Percentiles rank a stretch among this genome's conserved stretches.
phyloP scores from a whole-genome alignment of 2,888 invertebrate genomes.

The Selenia dentaria region DNA sequence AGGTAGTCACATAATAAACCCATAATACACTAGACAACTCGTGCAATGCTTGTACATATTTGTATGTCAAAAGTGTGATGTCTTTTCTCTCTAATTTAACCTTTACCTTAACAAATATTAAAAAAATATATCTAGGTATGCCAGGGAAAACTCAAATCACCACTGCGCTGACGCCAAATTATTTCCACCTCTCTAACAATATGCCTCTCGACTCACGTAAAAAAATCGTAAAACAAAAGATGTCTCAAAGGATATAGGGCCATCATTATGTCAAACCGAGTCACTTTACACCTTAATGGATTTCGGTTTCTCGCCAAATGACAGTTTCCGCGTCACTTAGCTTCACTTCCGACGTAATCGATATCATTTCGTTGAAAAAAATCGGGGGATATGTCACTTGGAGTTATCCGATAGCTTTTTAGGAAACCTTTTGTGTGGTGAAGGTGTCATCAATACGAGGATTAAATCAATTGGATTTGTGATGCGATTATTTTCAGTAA shows the following conservation, averaged over 20 bases:
- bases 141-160: neutral
- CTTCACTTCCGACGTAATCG: slow-evolving; percentile 77
- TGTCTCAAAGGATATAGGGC: slow-evolving; percentile 39
- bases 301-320: slow-evolving; percentile 66
- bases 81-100: too few species aligned
- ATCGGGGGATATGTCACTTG: slow-evolving; percentile 54
- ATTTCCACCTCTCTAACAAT: slow-evolving; percentile 17
- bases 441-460: slow-evolving; percentile 21
- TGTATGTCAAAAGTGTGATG: too few species aligned
- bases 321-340: slow-evolving; percentile 79
- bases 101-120: neutral
- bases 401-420: slow-evolving; percentile 35
- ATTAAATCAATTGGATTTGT: slow-evolving; percentile 21
- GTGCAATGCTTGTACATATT: too few species aligned
- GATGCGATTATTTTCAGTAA: slow-evolving; percentile 7
- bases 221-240: slow-evolving; percentile 39
- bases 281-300: slow-evolving; percentile 76
- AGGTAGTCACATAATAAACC: too few species aligned
- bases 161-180: slow-evolving; percentile 18
- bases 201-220: slow-evolving; percentile 15
- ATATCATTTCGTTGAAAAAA: slow-evolving; percentile 74
- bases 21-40: too few species aligned
- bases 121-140: neutral
- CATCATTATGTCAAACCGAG: slow-evolving; percentile 62
- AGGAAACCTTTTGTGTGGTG: slow-evolving; percentile 36